Evolutionary conservation across 1,140 invertebrate species (phyloP), one percentile per base, ranked within the genome.

Genomic region (Daktulosphaira vitifoliae): DNA sequence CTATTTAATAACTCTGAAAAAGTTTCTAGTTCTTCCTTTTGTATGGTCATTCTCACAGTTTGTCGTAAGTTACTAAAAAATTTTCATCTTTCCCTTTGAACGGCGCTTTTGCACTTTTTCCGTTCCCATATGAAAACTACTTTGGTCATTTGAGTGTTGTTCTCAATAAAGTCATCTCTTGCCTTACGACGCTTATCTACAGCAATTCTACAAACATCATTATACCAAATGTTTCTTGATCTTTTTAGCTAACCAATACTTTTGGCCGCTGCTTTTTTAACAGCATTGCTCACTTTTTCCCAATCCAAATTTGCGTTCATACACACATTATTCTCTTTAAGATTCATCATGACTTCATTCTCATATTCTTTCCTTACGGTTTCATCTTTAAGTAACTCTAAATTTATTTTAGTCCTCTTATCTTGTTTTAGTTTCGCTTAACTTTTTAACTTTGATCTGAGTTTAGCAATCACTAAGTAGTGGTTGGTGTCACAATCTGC

Each of bases 401-500:
- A 3, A 25, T 16, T 26, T 7, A 50, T 22, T 2, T 26, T 50
- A n/a, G 23, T 3, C n/a, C 23, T 15, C n/a, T 50, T 1, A 22
- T 26, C 25, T 50, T 1, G 20, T 8, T n/a, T 26, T 1, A 50
- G 23, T n/a, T 25, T 16, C 8, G 5, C 1, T 50, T 26, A n/a
- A 0, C 22, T 26, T n/a, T 26, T 22, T 18, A 38, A 39, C 29
- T 53, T 53, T 53, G 20, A 25, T 25, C 51, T 53, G n/a, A 23
- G 29, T 50, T 25, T 46, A 44, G 38, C 37, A 5, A 15, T 16
- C 5, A 70, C 65, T 49, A 68, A 37, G 15, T 37, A 67, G 33
- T 68, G 51, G n/a, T 69, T 65, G 11, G 65, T 39, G 13, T 67
- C 65, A 50, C 25, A 44, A 22, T 69, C 66, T 13, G 67, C 67